Evolutionary conservation across 2,888 invertebrate species (phyloP), one percentile per base, ranked within the genome.

Genomic region (Abrostola tripartita): DNA sequence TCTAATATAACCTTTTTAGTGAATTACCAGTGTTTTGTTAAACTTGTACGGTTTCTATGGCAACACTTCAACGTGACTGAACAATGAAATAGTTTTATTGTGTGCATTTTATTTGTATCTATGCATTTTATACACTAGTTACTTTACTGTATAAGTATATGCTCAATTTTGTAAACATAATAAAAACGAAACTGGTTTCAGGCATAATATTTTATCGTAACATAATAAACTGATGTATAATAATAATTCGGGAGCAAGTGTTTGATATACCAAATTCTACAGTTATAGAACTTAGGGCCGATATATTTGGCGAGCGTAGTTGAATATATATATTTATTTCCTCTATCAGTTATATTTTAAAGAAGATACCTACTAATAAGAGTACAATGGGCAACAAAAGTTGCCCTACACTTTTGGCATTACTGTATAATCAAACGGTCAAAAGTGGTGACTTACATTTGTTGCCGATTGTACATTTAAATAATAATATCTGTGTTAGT

Each of bases 91-190:
- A 72, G 55, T 74, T 76, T 61, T 76, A 75, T 72, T 61, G 69
- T 73, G 71, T 80, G 81, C 83, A 84, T 85, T 85, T 86, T 78
- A 74, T 76, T 67, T 71, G 42, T 80, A 71, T 79, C 65, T 82
- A 59, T 83, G 83, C 84, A 85, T 87, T 87, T 86, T 86, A 79
- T 81, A 84, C 73, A 78, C 79, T 84, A 82, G 84, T 84, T 83
- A 81, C 77, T 78, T 81, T 80, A 84, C 61, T 83, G 81, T 65
- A 63, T 82, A 83, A 82, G 78, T 81, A 76, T 76, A 75, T 84
- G 89, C 89, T 89, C 88, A 88, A 89, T 86, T 83, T 82, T 82
- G 67, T 78, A 77, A 61, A 76, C 67, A 74, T 71, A 74, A 77
- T 73, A 71, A 65, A 67, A 69, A 72, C 55, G 37, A 54, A 69